Percentiles rank a stretch among this genome's conserved stretches.
These are phyloP conservation scores for Platyrinchus mystaceus DNA, from an alignment of 2,797 vertebrate genomes.

Conservation along the genomic window DNA sequence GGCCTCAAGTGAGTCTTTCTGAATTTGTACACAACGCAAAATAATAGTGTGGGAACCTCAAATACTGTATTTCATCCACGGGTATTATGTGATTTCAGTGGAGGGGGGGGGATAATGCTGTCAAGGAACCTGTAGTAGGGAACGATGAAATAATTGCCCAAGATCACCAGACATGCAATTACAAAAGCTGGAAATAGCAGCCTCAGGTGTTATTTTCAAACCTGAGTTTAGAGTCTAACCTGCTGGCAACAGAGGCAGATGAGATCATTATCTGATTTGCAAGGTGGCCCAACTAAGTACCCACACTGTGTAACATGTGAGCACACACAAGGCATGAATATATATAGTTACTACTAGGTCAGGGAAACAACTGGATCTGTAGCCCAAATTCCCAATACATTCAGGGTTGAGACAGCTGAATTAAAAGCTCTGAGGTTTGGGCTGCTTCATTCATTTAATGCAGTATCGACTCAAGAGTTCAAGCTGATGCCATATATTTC, in stretches of 20 bases:
- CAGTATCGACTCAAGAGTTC: neutral
- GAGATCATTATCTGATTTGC: neutral
- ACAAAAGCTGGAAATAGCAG: neutral
- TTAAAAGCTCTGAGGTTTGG: neutral
- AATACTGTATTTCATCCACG: neutral
- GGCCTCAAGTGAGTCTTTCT: neutral
- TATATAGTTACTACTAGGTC: fast-evolving
- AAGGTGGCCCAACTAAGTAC: neutral
- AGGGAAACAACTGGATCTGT: neutral
- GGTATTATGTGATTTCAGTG: neutral
- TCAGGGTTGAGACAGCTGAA: neutral
- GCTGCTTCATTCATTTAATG: neutral
- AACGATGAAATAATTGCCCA: neutral
- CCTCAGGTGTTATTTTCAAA: neutral
- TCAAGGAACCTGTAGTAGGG: neutral
- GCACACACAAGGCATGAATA: too few species aligned
- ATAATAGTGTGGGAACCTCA: neutral
- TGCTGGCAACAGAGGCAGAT: neutral
- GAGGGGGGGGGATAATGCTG: neutral
- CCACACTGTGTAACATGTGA: fast-evolving
- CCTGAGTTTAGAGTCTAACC: neutral
- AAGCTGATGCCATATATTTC: neutral
- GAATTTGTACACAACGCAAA: neutral
- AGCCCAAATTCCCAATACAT: neutral
- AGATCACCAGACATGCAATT: neutral